Base-by-base conservation (phyloP, 2,888 invertebrate genomes). In the Drosophila lacicola region DNA sequence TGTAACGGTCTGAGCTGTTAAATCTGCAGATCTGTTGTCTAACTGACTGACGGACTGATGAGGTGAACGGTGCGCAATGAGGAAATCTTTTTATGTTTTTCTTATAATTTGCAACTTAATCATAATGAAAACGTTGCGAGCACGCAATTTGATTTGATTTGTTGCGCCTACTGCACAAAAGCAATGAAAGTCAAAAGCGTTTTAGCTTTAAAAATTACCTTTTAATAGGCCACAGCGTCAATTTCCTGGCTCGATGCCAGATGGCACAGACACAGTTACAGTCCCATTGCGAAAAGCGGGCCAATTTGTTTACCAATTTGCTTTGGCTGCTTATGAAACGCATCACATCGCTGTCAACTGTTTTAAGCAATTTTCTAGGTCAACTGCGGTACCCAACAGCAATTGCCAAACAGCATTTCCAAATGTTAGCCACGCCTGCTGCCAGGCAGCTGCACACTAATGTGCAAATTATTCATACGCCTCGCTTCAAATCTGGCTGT, bases 221-320 rank as follows among this genome's bases (percentile, higher is more conserved):
- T 78, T 86, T 84, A 87, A 83, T 77, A 60, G 71, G 80, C 74
- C 81, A 68, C 51, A 56, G 60, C 58, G 53, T 68, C 62, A 78
- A 66, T 83, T 83, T 84, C 84, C 82, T 85, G 72, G 82, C 85
- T 61, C 55, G 60, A 14, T 66, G 78, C 84, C 82, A 69, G 42
- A 55, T 55, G 19, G 10, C 34, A 47, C 29, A 55, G 64, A n/a
- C 25, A 76, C 68, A 60, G 64, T 74, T 56, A 53, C 46, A 55
- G 49, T 51, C 14, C 47, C 37, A 74, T 77, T 80, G 70, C 66
- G 45, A 61, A 82, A 82, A 82, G 41, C 51, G 58, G 50, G 50
- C 63, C 74, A 74, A 77, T 83, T 83, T 86, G 66, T 49, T 60
- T 66, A 65, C 69, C 67, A 70, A 77, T 73, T 77, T 72, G 46